These are phyloP conservation scores for Rhysida immarginata DNA, from an alignment of 1,140 invertebrate genomes.

Conservation along the genomic window DNA sequence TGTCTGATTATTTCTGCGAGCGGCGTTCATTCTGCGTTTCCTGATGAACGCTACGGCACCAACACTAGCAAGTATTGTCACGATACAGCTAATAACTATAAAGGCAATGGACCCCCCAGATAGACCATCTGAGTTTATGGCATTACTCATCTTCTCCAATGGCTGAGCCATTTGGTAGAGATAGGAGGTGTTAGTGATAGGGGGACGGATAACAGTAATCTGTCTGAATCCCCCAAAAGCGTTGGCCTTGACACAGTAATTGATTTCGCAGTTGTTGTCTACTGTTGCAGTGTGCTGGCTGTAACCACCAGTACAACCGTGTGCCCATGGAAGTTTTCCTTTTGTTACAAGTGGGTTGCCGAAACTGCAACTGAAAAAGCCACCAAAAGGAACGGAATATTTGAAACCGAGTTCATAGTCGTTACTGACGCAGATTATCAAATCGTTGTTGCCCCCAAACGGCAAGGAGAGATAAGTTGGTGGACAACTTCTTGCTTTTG, in stretches of 20 bases:
- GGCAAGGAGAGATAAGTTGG: not conserved
- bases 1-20: too few relatives aligned
- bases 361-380: not conserved
- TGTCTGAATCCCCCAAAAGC: not conserved
- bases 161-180: too few relatives aligned
- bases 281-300: conserved; percentile 20
- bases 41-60: too few relatives aligned
- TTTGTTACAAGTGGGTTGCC: not conserved
- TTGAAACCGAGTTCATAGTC: not conserved
- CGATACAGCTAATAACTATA: too few relatives aligned
- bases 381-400: conserved; percentile 2
- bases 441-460: not conserved
- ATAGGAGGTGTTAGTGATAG: not conserved
- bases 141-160: too few relatives aligned
- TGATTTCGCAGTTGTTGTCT: conserved; percentile 20
- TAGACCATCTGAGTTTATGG: too few relatives aligned
- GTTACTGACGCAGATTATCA: not conserved
- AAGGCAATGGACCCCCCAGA: too few relatives aligned
- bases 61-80: too few relatives aligned
- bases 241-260: conserved; percentile 19
- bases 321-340: not conserved
- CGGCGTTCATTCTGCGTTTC: too few relatives aligned
- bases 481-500: not conserved
- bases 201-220: not conserved
- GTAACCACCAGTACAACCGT: conserved; percentile 20